Percentiles rank a stretch among this genome's conserved stretches.
Evolutionary conservation across 2,888 invertebrate genomes (phyloP).

Genomic region (Pseudococcus longispinus): DNA sequence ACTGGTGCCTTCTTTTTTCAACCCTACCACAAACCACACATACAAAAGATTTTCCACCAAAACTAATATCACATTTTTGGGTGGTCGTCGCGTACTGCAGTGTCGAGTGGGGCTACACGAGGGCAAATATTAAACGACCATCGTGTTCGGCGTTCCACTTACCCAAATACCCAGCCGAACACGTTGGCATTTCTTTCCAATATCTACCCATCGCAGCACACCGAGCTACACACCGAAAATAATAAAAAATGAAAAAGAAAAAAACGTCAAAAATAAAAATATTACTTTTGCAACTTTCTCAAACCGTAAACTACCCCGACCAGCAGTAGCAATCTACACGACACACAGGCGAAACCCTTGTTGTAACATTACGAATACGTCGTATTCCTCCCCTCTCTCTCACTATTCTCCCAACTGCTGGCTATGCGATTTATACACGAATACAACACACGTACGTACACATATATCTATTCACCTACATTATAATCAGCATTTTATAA

Average conservation of each 20-base stretch:
- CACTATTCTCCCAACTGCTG: neutral
- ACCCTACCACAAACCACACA: neutral
- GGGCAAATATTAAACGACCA: neutral
- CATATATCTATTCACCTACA: neutral
- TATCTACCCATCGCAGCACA: neutral
- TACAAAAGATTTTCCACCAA: neutral
- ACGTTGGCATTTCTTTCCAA: neutral
- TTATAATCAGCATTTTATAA: conserved; percentile 39
- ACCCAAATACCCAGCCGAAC: neutral
- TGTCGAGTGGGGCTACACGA: neutral
- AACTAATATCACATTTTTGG: neutral
- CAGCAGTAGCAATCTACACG: neutral
- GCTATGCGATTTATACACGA: neutral
- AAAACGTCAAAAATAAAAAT: conserved; percentile 37
- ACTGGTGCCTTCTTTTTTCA: neutral
- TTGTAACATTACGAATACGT: neutral
- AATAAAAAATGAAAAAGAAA: conserved; percentile 16
- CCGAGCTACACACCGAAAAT: neutral
- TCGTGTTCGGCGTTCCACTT: neutral
- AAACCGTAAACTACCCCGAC: neutral
- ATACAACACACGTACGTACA: neutral
- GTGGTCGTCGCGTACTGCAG: no score
- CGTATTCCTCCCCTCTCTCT: neutral
- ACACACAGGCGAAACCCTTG: neutral
- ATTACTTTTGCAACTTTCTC: conserved; percentile 30